Base-by-base conservation (phyloP, 1,140 invertebrate genomes). In the Eriosoma lanigerum region DNA sequence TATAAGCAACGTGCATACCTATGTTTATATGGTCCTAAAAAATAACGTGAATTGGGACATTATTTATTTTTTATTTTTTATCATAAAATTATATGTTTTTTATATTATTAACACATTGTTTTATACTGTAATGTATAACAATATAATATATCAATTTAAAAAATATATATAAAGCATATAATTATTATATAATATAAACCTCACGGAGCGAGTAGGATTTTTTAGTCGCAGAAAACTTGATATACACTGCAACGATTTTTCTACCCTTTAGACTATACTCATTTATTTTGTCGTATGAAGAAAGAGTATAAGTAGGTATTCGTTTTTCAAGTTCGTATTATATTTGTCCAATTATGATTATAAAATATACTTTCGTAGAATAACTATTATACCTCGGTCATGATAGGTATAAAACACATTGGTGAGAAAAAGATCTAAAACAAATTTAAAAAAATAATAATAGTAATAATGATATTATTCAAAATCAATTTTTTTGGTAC, bases 391-490 rank as follows among this genome's bases (percentile, higher is more conserved):
- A 72, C 68, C 46, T 46, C 48, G 26, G 48, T 72, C 48, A 50
- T 52, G 46, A 72, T 29, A 50, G 32, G 32, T 38, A 38, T 38
- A 38, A 38, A 38, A 38, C 21, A 72, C 68, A 29, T 72, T 72
- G 68, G 21, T 72, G 46, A 52, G 46, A 72, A 32, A 52, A 72
- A n/a, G 29, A 72, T 72, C 68, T 72, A 72, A 72, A 72, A 72
- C 68, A 72, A 72, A 72, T 72, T 72, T 72, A 29, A 72, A 72
- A 54, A 72, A 26, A 70, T 19, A 72, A 72, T 9, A 72, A 52
- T 72, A 29, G n/a, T 52, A 72, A 29, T 72, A 38, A 38, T 38
- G 32, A 8, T 38, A 4, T 38, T 4, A 38, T 38, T 38, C 32
- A 38, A 38, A 4, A n/a, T n/a, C n/a, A n/a, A n/a, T 29, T 72